A percentile compares a stretch with the other conserved stretches of the same genome.
Evolutionary conservation across 2,888 invertebrate genomes (phyloP).

Genomic region (Volucella bombylans): DNA sequence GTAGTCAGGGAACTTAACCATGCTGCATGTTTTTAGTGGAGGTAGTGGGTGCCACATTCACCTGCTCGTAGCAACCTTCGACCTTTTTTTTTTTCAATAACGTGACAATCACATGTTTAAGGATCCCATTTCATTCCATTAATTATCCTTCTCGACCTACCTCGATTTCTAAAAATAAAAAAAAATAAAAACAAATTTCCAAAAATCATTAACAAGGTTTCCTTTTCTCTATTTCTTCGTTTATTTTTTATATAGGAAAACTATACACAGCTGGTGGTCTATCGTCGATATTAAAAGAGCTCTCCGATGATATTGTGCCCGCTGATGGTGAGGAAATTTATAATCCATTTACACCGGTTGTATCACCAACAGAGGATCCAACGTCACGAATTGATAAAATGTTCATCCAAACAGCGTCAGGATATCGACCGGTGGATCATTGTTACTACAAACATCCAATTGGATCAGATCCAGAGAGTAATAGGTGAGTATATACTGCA

Average conservation of each 20-base stretch:
- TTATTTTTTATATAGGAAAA: slow-evolving; percentile 77
- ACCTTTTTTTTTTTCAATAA: no score
- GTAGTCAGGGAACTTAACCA: no score
- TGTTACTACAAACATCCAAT: slow-evolving; percentile 82
- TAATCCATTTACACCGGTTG: slow-evolving; percentile 83
- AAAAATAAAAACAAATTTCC: slow-evolving; percentile 14
- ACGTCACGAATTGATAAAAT: slow-evolving; percentile 82
- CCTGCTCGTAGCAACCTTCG: no score
- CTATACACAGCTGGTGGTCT: slow-evolving; percentile 81
- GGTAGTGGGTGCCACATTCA: no score
- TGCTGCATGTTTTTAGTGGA: no score
- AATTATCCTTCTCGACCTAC: slow-evolving; percentile 4
- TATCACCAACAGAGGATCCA: slow-evolving; percentile 82
- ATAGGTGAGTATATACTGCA: slow-evolving; percentile 72
- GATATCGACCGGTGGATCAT: slow-evolving; percentile 82
- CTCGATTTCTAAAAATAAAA: not conserved
- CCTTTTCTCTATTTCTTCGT: slow-evolving; percentile 14
- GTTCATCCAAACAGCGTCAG: slow-evolving; percentile 83
- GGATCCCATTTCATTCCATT: slow-evolving; percentile 2
- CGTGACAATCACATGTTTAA: no score
- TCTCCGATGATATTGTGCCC: slow-evolving; percentile 82
- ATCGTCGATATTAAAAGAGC: slow-evolving; percentile 82
- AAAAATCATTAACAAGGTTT: slow-evolving; percentile 16
- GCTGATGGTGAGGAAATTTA: slow-evolving; percentile 82
- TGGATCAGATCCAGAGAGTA: slow-evolving; percentile 76